Base-by-base conservation (phyloP, 2,113 vertebrate genomes). In the Shinisaurus crocodilurus region DNA sequence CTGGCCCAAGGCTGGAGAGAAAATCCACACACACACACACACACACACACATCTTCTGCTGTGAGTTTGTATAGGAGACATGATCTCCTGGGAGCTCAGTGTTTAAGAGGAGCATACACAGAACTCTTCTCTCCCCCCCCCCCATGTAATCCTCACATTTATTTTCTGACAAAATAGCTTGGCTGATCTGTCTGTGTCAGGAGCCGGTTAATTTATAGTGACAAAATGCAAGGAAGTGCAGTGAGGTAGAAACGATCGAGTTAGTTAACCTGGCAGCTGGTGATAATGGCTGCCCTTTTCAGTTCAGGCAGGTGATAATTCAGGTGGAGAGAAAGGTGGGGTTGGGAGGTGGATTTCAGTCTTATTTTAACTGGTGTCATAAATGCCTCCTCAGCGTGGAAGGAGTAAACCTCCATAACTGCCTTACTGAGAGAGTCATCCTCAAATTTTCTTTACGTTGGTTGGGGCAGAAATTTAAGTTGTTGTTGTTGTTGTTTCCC, bases 171-270 rank as follows among this genome's bases (percentile, higher is more conserved):
- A 34, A 70, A 93, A 88, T 91, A 87, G 74, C 86, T 90, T 80
- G 80, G 90, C 91, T 82, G 86, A 92, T 67, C 34, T 3, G n/a
- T 40, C 85, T 85, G 91, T 92, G 88, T 89, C 93, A 92, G 93
- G 91, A 91, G 74, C 65, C 1, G 0, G 85, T 82, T 92, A 1
- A 45, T 87, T 65, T 2, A 3, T 40, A 60, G 18, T 40, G 93
- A 93, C 87, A 94, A 90, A 74, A 63, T 32, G 1, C 54, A 88
- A 95, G 89, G 27, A 18, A 80, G 72, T 89, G 82, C 88, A 85
- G 12, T 0, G 72, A 91, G 10, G 48, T 90, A 1, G n/a, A 85
- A 91, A 65, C 86, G n/a, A 67, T 2, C 72, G 92, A 86, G 91
- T 92, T 92, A 88, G 93, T 81, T 65, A 43, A n/a, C 82, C 72